A percentile compares a stretch with the other conserved stretches of the same genome.
Conservation (phyloP, 2,888 invertebrate genomes). For the Acrobasis consociella region DNA sequence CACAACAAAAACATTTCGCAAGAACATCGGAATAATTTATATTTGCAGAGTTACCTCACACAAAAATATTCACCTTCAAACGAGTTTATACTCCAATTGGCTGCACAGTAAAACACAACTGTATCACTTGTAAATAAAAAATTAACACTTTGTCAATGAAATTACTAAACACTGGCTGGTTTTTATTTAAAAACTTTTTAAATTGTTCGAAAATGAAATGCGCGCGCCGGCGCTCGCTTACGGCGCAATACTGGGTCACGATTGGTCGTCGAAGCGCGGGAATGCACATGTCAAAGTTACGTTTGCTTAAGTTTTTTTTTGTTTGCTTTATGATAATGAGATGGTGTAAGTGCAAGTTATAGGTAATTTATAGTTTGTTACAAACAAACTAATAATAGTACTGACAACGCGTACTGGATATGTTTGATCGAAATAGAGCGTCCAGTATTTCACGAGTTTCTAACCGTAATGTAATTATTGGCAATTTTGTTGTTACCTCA, state of each 20-base stretch:
- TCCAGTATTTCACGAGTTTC: slow-evolving; percentile 35
- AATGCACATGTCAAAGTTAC: slow-evolving; percentile 59
- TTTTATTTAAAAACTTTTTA: slow-evolving; percentile 32
- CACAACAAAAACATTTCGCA: slow-evolving; percentile 58
- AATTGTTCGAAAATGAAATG: slow-evolving; percentile 44
- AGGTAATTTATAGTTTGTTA: slow-evolving; percentile 28
- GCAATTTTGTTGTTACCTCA: slow-evolving; percentile 10
- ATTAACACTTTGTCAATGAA: slow-evolving; percentile 30
- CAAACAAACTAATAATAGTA: slow-evolving; percentile 31
- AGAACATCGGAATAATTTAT: slow-evolving; percentile 48
- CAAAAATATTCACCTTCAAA: slow-evolving; percentile 47
- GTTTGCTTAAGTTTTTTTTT: slow-evolving; percentile 49
- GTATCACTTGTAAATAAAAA: slow-evolving; percentile 26
- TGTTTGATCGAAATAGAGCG: slow-evolving; percentile 47
- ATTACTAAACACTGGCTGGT: slow-evolving; percentile 32
- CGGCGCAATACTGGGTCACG: slow-evolving; percentile 59
- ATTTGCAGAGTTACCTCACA: slow-evolving; percentile 51
- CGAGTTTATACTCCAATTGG: slow-evolving; percentile 9
- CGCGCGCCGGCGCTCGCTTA: slow-evolving; percentile 56
- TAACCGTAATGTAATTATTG: neutral
- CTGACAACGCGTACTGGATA: slow-evolving; percentile 39
- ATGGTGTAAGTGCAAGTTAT: slow-evolving; percentile 31
- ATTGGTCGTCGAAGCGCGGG: slow-evolving; percentile 66
- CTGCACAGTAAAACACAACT: slow-evolving; percentile 18
- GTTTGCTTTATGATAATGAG: slow-evolving; percentile 33